Base-by-base conservation (phyloP, 1,140 invertebrate species). In the Rhizoglyphus robini region DNA sequence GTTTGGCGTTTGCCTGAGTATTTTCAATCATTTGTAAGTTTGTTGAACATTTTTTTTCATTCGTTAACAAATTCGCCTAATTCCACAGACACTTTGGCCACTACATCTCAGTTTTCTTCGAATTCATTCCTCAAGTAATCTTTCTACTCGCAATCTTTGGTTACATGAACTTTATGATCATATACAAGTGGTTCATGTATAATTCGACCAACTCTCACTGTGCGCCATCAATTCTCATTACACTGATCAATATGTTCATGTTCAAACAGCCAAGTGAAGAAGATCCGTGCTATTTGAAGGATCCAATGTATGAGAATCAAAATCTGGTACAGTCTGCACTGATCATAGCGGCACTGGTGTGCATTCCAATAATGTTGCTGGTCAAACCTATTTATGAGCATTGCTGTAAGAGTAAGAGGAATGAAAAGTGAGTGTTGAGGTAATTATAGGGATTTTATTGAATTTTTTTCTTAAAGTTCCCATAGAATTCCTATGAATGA, bases 221-320 rank as follows among this genome's bases (percentile, higher is more conserved):
- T 76, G 89, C 90, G 0, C 91, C 90, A 0, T 89, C 87, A 0
- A 87, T 95, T 73, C 79, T 95, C n/a, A 91, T 94, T 63, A 90
- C 87, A 0, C 91, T 95, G 73, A 95, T 95, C 73, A 92, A 94
- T 73, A 94, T 95, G 90, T 86, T 93, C 34, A 76, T 93, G 47
- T 86, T 90, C 70, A 90, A 88, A 70, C 74, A 74, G 57, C 30
- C 62, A 3, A 20, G n/a, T 2, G 64, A 65, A 31, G 30, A 27
- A 8, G 30, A 63, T 20, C 69, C 69, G 4, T 68, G 67, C 36
- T 66, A 69, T 48, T 59, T 70, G 20, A 49, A 64, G 18, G 31
- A 3, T 11, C 23, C 36, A 13, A 70, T 71, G 67, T 71, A 68
- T 63, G 15, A 13, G 30, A 57, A 38, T 23, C 69, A 97, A 80